These are phyloP conservation scores for Anas bahamensis DNA, from an alignment of 2,797 vertebrate genomes.

Conservation along the genomic window DNA sequence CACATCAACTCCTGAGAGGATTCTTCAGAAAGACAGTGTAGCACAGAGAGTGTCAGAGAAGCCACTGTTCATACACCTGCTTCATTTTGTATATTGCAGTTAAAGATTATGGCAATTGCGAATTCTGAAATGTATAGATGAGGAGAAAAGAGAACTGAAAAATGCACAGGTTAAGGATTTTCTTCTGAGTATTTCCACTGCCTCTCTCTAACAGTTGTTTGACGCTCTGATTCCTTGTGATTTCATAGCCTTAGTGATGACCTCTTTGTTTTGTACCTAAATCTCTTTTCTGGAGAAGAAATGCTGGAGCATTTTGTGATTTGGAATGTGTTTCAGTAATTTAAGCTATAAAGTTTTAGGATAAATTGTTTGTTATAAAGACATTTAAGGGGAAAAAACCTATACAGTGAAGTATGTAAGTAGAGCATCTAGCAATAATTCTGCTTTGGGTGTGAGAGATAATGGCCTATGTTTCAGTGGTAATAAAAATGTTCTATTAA, in stretches of 20 bases:
- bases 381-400: background rate
- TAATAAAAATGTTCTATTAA: conserved; percentile 55
- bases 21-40: background rate
- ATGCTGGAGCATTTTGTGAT: background rate
- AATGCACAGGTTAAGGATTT: background rate
- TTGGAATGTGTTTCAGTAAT: conserved; percentile 3
- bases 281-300: background rate
- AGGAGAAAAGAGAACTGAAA: background rate
- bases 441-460: conserved; percentile 23
- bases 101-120: background rate
- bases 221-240: background rate
- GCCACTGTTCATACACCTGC: background rate
- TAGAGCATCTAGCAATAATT: conserved; percentile 42
- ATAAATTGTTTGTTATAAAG: conserved; percentile 36
- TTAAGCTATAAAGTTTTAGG: background rate
- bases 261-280: background rate
- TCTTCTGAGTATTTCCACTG: background rate
- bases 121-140: background rate
- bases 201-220: background rate
- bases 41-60: background rate
- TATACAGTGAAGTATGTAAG: conserved; percentile 4
- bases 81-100: background rate
- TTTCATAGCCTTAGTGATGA: background rate
- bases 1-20: background rate
- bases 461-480: conserved; percentile 13